phyloP scores from a whole-genome alignment of 2,888 invertebrate genomes.

The Drosophila villosipedis region DNA sequence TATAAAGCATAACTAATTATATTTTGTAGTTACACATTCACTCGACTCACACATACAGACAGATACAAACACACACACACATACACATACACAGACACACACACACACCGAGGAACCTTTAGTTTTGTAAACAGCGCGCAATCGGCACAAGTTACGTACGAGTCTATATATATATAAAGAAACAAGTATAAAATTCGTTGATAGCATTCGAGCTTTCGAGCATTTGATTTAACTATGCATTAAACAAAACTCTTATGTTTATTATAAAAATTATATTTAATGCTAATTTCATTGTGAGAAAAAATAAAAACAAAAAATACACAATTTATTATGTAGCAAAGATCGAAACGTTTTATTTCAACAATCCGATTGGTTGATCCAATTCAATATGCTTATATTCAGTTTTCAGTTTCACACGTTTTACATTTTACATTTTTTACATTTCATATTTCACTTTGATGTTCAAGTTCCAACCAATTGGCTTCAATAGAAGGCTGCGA shows the following conservation, averaged over 20 bases:
- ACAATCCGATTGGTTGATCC: constrained; percentile 39
- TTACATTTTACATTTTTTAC: not conserved
- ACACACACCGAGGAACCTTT: constrained; percentile 51
- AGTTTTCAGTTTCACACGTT: not conserved
- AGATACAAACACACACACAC: constrained; percentile 16
- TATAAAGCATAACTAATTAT: constrained; percentile 69
- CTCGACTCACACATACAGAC: constrained; percentile 24
- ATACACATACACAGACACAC: constrained; percentile 30
- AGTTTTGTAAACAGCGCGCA: constrained; percentile 75
- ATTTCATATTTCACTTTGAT: constrained; percentile 18
- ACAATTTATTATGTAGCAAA: constrained; percentile 80
- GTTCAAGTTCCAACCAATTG: constrained; percentile 69
- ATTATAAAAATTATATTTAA: constrained; percentile 75
- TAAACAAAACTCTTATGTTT: constrained; percentile 73
- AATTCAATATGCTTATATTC: constrained; percentile 3
- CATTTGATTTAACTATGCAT: constrained; percentile 71
- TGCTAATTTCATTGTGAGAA: constrained; percentile 77
- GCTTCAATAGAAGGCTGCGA: constrained; percentile 80
- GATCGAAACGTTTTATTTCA: constrained; percentile 60
- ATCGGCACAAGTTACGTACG: constrained; percentile 75
- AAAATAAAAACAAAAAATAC: constrained; percentile 47
- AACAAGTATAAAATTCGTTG: constrained; percentile 46
- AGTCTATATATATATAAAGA: constrained; percentile 35
- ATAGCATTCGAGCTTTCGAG: constrained; percentile 78
- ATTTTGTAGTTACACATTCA: constrained; percentile 68